Conservation (phyloP, 2,888 invertebrate genomes). For the Pyrochroa serraticornis region DNA sequence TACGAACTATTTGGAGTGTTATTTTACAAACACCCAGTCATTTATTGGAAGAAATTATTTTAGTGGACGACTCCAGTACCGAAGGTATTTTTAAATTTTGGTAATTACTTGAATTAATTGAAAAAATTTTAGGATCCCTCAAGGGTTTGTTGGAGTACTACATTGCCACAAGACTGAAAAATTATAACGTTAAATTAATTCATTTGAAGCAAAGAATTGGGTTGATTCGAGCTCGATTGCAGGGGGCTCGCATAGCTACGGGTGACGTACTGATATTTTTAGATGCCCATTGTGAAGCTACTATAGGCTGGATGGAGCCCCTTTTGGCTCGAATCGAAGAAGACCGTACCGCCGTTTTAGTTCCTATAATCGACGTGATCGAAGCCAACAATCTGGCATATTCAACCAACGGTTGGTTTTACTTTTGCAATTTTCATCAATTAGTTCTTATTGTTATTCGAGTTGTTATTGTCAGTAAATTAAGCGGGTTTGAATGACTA, state of each 20-base stretch:
- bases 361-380: conserved; percentile 95
- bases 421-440: too few species aligned
- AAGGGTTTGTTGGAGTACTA: conserved; percentile 81
- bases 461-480: conserved; percentile 30
- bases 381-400: conserved; percentile 81
- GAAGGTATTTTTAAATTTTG: conserved; percentile 59
- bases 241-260: conserved; percentile 81
- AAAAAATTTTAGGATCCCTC: conserved; percentile 64
- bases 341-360: conserved; percentile 78
- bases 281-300: conserved; percentile 91
- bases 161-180: conserved; percentile 72
- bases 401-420: conserved; percentile 63
- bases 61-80: conserved; percentile 94
- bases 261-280: conserved; percentile 86
- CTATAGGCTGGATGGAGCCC: conserved; percentile 85
- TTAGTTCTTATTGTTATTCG: too few species aligned
- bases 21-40: conserved; percentile 73
- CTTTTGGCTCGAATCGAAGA: conserved; percentile 84
- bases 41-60: conserved; percentile 86
- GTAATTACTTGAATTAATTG: not conserved
- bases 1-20: conserved; percentile 89
- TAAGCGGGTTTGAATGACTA: too few species aligned
- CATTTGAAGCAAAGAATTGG: conserved; percentile 79
- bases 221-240: conserved; percentile 86
- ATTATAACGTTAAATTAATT: conserved; percentile 72